Percentiles rank a stretch among this genome's conserved stretches.
phyloP scores from a whole-genome alignment of 2,888 invertebrate genomes.

The Andrena flavipes region DNA sequence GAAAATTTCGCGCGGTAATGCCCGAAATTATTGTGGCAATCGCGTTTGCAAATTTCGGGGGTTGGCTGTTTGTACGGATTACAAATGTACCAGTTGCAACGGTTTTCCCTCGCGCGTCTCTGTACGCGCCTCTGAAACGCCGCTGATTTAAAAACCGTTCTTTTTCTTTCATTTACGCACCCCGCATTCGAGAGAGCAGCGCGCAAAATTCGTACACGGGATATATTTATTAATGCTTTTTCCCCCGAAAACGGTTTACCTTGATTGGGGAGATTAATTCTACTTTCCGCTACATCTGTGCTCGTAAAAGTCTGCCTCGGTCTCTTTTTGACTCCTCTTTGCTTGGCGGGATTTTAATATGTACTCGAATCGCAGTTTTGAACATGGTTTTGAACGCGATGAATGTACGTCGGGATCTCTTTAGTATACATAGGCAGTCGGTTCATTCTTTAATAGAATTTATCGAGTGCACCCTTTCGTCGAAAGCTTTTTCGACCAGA shows the following conservation, averaged over 20 bases:
- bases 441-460: not conserved
- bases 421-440: slow-evolving; percentile 57
- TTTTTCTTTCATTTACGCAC: not conserved
- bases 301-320: slow-evolving; percentile 30
- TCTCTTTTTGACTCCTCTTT: slow-evolving; percentile 34
- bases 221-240: slow-evolving; percentile 29
- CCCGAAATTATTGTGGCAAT: slow-evolving; percentile 49
- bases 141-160: slow-evolving; percentile 10
- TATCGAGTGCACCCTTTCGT: not conserved
- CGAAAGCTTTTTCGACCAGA: no score
- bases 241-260: slow-evolving; percentile 28
- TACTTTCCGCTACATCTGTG: slow-evolving; percentile 34
- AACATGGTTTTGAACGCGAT: slow-evolving; percentile 57
- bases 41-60: slow-evolving; percentile 41
- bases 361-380: slow-evolving; percentile 22
- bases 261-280: slow-evolving; percentile 51
- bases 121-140: not conserved
- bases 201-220: slow-evolving; percentile 4
- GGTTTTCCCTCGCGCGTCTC: slow-evolving; percentile 3
- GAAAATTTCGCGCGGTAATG: slow-evolving; percentile 53
- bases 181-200: not conserved
- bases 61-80: slow-evolving; percentile 47
- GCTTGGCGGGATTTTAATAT: slow-evolving; percentile 57
- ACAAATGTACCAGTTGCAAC: slow-evolving; percentile 45
- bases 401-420: slow-evolving; percentile 64